Conservation (phyloP, 2,113 vertebrate genomes). For the Eulacestoma nigropectus region DNA sequence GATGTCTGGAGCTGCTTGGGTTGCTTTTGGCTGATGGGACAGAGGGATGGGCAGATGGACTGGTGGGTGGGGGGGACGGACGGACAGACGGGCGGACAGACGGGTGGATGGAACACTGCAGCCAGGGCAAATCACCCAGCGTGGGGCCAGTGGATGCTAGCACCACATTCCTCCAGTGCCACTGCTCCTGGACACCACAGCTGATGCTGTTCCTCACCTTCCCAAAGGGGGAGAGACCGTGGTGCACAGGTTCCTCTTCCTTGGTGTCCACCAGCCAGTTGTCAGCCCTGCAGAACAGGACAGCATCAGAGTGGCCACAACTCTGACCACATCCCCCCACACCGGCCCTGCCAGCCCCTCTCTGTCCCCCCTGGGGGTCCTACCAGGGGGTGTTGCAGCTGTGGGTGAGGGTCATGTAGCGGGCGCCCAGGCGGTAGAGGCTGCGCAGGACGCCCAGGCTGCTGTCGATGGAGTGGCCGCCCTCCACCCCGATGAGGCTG, state of each 20-base stretch:
- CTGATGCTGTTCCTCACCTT: conserved; percentile 69
- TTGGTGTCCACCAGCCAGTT: conserved; percentile 88
- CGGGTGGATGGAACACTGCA: neutral
- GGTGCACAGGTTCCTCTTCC: conserved; percentile 55
- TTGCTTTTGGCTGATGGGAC: neutral
- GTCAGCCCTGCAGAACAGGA: conserved; percentile 76
- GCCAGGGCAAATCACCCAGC: neutral
- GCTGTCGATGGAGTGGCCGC: conserved; percentile 93
- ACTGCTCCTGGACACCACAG: rapidly evolving
- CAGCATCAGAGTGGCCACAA: neutral
- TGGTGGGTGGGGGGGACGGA: neutral
- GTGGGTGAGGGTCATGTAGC: conserved; percentile 93
- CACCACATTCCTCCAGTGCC: neutral
- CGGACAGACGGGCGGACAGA: neutral
- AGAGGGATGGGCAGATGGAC: neutral
- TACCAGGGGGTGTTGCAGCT: conserved; percentile 95
- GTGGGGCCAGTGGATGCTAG: too few species aligned
- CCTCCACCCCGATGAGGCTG: conserved; percentile 90
- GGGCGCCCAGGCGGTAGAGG: conserved; percentile 86
- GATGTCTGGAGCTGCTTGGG: neutral
- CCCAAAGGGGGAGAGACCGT: conserved; percentile 84
- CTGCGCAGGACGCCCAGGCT: conserved; percentile 83
- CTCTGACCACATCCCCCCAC: rapidly evolving
- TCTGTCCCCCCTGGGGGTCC: neutral
- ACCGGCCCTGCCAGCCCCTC: neutral